Percentiles rank a stretch among this genome's conserved stretches.
phyloP scores from a whole-genome alignment of 2,797 vertebrate species.

The Nasua narica region DNA sequence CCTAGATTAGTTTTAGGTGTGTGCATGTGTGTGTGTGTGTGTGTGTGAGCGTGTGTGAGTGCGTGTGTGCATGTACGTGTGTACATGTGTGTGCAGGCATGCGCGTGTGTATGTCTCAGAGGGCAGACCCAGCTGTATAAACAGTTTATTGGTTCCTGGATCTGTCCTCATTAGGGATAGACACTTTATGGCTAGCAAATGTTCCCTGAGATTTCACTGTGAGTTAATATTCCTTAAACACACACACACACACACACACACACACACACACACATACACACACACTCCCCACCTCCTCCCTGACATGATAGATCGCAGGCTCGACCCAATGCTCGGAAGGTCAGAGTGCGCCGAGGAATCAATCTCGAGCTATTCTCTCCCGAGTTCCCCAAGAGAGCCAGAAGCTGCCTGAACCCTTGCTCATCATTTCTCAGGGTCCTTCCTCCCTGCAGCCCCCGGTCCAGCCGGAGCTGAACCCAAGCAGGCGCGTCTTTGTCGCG shows the following conservation, averaged over 20 bases:
- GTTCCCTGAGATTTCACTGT: not conserved
- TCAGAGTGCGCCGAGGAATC: not conserved
- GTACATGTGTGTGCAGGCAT: not conserved
- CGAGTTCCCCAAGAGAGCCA: not conserved
- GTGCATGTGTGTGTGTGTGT: too few species aligned
- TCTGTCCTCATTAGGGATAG: slow-evolving; percentile 14
- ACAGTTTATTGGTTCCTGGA: not conserved
- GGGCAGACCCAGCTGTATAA: not conserved
- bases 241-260: not conserved
- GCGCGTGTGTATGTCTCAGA: too few species aligned
- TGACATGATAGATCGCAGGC: not conserved
- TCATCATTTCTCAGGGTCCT: not conserved
- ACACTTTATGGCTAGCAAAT: not conserved
- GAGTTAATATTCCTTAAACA: not conserved
- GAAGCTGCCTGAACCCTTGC: fast-evolving
- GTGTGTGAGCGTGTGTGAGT: too few species aligned
- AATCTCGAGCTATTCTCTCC: not conserved
- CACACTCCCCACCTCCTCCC: not conserved
- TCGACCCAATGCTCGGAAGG: not conserved
- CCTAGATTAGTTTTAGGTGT: not conserved
- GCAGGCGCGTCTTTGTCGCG: not conserved
- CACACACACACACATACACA: not conserved
- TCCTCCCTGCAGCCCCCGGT: not conserved
- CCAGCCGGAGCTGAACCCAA: not conserved
- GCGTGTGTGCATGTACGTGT: not conserved